phyloP scores from a whole-genome alignment of 1,140 invertebrate genomes.

The Aphaenogaster floridana region DNA sequence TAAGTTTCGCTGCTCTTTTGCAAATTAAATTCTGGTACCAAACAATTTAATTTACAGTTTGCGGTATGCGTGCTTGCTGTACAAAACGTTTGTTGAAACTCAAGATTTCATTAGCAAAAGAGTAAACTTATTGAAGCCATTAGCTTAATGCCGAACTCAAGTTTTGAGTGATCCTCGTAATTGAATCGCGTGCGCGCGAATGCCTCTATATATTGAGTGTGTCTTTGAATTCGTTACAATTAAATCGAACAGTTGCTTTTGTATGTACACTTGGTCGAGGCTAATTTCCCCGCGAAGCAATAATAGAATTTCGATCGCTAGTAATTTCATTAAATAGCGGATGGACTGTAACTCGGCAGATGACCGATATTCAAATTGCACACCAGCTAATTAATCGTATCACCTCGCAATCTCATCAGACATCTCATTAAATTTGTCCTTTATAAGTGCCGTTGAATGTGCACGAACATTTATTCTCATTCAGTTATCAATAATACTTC shows the following conservation, averaged over 20 bases:
- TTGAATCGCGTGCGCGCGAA: conserved; percentile 36
- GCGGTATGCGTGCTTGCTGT: background rate
- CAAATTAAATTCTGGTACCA: background rate
- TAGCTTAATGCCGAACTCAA: conserved; percentile 42
- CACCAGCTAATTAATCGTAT: conserved; percentile 62
- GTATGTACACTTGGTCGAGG: background rate
- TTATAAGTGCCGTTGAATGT: conserved; percentile 7
- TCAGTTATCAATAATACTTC: conserved; percentile 15
- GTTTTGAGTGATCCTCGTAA: conserved; percentile 39
- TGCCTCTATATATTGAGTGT: conserved; percentile 38
- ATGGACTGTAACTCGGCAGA: conserved; percentile 23
- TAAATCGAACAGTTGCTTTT: conserved; percentile 50
- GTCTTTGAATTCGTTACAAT: conserved; percentile 42
- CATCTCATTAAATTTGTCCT: conserved; percentile 59
- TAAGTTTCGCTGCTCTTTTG: background rate
- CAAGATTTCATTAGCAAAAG: conserved; percentile 49
- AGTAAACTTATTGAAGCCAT: conserved; percentile 40
- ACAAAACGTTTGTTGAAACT: background rate
- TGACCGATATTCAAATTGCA: conserved; percentile 57
- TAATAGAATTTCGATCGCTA: background rate
- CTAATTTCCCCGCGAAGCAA: conserved; percentile 27
- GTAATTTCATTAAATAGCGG: conserved; percentile 45
- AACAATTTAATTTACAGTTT: conserved; percentile 45
- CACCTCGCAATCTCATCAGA: background rate
- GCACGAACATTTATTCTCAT: background rate